Percentiles rank a stretch among this genome's conserved stretches.
Conservation (phyloP, 2,113 vertebrate species). For the Paracanthobrama guichenoti region DNA sequence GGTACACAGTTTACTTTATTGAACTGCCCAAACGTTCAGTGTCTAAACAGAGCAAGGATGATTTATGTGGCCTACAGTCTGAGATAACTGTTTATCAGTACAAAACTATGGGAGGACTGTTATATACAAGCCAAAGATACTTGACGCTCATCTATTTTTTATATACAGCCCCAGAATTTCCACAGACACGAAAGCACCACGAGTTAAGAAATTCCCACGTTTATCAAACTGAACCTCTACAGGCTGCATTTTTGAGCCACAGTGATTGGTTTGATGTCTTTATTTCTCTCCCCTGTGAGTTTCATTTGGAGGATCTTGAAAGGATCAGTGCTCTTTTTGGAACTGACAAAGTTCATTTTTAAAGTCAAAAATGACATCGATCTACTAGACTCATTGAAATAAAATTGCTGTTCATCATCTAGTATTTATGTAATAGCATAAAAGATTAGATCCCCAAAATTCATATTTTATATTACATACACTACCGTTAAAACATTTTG, state of each 20-base stretch:
- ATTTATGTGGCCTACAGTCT: conserved; percentile 72
- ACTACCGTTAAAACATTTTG: neutral
- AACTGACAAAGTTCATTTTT: conserved; percentile 68
- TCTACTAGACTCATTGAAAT: neutral
- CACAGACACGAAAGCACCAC: neutral
- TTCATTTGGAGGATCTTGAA: conserved; percentile 13
- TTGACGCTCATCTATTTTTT: conserved; percentile 34
- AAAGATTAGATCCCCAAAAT: neutral
- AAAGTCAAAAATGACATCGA: neutral
- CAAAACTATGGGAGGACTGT: conserved; percentile 67
- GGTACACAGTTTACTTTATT: conserved; percentile 70
- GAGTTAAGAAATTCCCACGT: conserved; percentile 46
- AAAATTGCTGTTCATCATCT: neutral
- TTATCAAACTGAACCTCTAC: conserved; percentile 51
- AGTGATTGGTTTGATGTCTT: conserved; percentile 31
- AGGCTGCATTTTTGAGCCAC: conserved; percentile 32
- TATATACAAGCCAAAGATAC: conserved; percentile 57
- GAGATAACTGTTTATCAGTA: conserved; percentile 74
- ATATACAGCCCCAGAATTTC: conserved; percentile 19
- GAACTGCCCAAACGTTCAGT: conserved; percentile 63
- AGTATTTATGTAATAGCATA: neutral
- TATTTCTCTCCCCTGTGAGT: conserved; percentile 21
- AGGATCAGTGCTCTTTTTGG: conserved; percentile 62
- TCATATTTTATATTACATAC: neutral
- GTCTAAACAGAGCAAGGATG: conserved; percentile 75